These are phyloP conservation scores for Bucco capensis DNA, from an alignment of 2,113 vertebrate species.

Conservation along the genomic window DNA sequence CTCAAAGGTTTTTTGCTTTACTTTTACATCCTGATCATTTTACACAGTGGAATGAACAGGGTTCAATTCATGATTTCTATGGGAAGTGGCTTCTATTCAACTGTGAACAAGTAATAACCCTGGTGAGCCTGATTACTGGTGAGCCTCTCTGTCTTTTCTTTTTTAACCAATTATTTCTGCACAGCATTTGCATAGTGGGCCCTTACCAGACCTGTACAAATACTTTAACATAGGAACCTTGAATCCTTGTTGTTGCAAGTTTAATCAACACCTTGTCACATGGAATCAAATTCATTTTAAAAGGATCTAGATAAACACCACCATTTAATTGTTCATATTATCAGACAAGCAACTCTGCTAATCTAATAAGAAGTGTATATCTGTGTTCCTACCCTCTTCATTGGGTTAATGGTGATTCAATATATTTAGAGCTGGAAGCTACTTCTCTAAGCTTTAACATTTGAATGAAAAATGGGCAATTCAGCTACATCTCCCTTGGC, in stretches of 20 bases:
- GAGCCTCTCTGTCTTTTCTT: not conserved
- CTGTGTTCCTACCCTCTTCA: conserved; percentile 62
- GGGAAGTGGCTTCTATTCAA: not conserved
- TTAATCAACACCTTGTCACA: conserved; percentile 38
- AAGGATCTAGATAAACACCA: conserved; percentile 61
- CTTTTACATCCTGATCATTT: not conserved
- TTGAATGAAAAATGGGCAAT: conserved; percentile 82
- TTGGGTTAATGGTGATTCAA: conserved; percentile 78
- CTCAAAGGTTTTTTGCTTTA: not conserved
- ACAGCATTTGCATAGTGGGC: not conserved
- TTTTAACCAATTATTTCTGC: not conserved
- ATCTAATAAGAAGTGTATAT: conserved; percentile 69
- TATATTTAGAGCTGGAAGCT: conserved; percentile 79
- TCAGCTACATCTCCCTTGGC: conserved; percentile 72
- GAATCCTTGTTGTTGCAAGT: not conserved
- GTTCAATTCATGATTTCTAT: not conserved
- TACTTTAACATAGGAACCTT: not conserved
- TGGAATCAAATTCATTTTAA: conserved; percentile 45
- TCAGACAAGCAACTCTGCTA: conserved; percentile 64
- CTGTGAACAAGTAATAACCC: not conserved
- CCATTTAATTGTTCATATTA: conserved; percentile 70
- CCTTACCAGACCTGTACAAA: not conserved
- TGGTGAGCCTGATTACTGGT: not conserved
- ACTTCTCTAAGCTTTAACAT: conserved; percentile 69
- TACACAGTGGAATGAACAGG: not conserved